A percentile compares a stretch with the other conserved stretches of the same genome.
Evolutionary conservation across 2,797 vertebrate genomes (phyloP).

Genomic region (Pseudocheirus occidentalis): DNA sequence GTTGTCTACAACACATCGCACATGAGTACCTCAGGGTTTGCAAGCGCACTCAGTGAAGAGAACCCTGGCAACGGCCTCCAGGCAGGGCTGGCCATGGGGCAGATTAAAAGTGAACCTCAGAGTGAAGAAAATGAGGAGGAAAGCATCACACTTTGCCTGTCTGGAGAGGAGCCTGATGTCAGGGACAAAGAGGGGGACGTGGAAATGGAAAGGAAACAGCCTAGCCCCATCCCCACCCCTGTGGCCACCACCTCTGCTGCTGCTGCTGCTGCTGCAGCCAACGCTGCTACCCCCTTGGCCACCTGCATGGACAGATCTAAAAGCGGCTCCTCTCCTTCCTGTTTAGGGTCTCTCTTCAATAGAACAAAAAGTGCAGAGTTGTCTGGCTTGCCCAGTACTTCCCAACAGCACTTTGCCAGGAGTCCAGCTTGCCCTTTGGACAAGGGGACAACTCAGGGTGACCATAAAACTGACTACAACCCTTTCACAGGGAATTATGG

Average conservation of each 20-base stretch:
- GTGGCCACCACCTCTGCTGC: background rate
- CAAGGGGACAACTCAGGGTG: constrained; percentile 98
- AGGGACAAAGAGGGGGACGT: constrained; percentile 89
- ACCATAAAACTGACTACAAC: constrained; percentile 96
- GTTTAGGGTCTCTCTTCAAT: constrained; percentile 92
- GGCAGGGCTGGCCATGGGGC: constrained; percentile 86
- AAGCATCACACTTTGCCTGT: constrained; percentile 92
- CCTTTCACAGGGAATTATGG: constrained; percentile 91
- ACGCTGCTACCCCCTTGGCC: background rate
- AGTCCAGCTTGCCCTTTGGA: constrained; percentile 92
- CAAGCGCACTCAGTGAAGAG: constrained; percentile 95
- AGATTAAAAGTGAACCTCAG: constrained; percentile 96
- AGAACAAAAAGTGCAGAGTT: constrained; percentile 89
- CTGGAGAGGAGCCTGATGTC: constrained; percentile 92
- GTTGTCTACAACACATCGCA: constrained; percentile 93
- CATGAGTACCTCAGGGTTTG: constrained; percentile 99
- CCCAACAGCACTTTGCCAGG: constrained; percentile 94
- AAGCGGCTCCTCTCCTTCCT: constrained; percentile 91
- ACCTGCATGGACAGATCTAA: constrained; percentile 86
- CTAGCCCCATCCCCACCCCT: constrained; percentile 82
- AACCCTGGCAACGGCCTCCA: constrained; percentile 85
- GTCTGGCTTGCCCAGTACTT: constrained; percentile 89
- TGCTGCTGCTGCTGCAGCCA: background rate
- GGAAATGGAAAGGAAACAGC: constrained; percentile 91
- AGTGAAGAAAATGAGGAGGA: constrained; percentile 91